Evolutionary conservation across 2,888 invertebrate genomes (phyloP).

Genomic region (Scaptodrosophila latifasciaeformis): DNA sequence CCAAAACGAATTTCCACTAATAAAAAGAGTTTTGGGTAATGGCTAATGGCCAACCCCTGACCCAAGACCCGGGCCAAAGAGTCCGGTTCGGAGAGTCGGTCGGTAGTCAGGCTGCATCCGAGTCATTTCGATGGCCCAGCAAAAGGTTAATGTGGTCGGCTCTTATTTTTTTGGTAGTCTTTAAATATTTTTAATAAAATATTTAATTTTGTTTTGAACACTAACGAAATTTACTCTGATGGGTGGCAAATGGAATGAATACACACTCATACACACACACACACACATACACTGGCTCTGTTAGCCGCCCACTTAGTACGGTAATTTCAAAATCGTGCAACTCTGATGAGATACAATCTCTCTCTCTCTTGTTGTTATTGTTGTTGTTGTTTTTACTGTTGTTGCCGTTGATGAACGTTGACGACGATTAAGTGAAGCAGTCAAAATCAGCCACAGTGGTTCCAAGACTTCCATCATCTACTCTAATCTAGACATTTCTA

Average conservation of each 20-base stretch:
- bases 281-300: conserved; percentile 47
- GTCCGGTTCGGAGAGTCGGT: too few species aligned
- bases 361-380: conserved; percentile 20
- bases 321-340: conserved; percentile 74
- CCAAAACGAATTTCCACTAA: conserved; percentile 23
- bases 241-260: conserved; percentile 16
- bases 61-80: conserved; percentile 8
- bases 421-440: conserved; percentile 59
- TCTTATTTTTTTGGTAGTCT: conserved; percentile 65
- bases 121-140: conserved; percentile 31
- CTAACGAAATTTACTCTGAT: too few species aligned
- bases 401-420: conserved; percentile 38
- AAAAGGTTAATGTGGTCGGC: conserved; percentile 58
- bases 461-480: background rate
- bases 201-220: conserved; percentile 55
- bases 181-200: conserved; percentile 66
- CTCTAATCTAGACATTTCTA: conserved; percentile 17
- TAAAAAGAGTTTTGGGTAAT: conserved; percentile 9
- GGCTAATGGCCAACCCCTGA: conserved; percentile 26
- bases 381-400: conserved; percentile 26
- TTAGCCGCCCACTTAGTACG: conserved; percentile 75
- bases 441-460: conserved; percentile 18
- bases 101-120: conserved; percentile 29
- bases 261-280: conserved; percentile 31
- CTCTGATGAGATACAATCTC: conserved; percentile 72